A percentile compares a stretch with the other conserved stretches of the same genome.
Evolutionary conservation across 2,888 invertebrate species (phyloP).

Genomic region (Saturnia japonica): DNA sequence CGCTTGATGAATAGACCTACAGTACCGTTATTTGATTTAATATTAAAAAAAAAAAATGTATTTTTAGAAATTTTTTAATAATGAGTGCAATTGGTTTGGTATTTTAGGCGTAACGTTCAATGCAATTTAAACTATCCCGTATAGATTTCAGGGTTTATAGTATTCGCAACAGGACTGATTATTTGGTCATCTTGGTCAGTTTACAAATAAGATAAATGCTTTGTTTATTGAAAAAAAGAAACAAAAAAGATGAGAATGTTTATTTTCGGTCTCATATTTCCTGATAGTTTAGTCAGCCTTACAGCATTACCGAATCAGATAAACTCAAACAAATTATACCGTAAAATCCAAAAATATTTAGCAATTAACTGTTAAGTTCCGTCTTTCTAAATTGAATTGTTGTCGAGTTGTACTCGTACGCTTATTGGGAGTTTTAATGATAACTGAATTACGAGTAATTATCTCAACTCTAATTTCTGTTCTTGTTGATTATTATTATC

Average conservation of each 20-base stretch:
- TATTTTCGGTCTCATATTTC: not conserved
- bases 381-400: constrained; percentile 17
- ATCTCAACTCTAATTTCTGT: not conserved
- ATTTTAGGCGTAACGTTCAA: not conserved
- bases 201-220: not conserved
- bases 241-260: not conserved
- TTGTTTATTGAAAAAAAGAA: not conserved
- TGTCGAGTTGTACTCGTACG: constrained; percentile 1
- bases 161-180: not conserved
- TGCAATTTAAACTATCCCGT: not conserved
- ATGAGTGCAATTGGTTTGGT: not conserved
- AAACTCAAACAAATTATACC: not conserved
- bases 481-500: not conserved
- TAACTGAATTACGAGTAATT: constrained; percentile 3
- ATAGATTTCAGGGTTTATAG: not conserved
- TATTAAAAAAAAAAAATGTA: not conserved
- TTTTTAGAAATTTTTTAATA: not conserved
- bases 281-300: not conserved
- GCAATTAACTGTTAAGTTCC: not conserved
- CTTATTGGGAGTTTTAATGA: not conserved
- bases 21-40: constrained; percentile 14
- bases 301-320: not conserved
- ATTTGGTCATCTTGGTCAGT: not conserved
- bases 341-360: not conserved
- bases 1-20: constrained; percentile 16